These are phyloP conservation scores for Valencia hispanica DNA, from an alignment of 2,797 vertebrate species.

Conservation along the genomic window DNA sequence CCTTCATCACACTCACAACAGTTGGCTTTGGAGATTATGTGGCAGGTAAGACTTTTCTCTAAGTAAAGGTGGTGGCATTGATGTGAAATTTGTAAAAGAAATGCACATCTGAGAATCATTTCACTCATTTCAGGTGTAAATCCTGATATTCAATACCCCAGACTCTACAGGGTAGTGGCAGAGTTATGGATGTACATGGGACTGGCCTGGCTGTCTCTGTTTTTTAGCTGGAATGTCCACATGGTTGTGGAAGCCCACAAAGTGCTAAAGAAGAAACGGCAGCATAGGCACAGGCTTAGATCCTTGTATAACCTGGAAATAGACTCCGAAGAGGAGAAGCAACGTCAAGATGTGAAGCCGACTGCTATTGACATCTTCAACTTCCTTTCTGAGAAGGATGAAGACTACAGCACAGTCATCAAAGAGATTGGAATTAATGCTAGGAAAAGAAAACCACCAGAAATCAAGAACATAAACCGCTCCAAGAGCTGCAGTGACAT, in stretches of 20 bases:
- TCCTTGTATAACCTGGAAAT: constrained; percentile 75
- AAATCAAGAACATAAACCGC: constrained; percentile 64
- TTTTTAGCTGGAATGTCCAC: constrained; percentile 98
- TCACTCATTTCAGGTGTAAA: constrained; percentile 86
- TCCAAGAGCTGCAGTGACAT: constrained; percentile 79
- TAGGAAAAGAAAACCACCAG: constrained; percentile 45
- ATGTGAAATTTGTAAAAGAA: not conserved
- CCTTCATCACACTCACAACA: constrained; percentile 95
- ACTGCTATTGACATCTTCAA: constrained; percentile 90
- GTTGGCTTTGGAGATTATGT: constrained; percentile 98
- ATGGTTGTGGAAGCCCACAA: constrained; percentile 98
- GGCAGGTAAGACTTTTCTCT: constrained; percentile 81
- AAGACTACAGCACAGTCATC: constrained; percentile 94
- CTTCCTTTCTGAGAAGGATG: constrained; percentile 89
- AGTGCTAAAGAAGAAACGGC: constrained; percentile 92
- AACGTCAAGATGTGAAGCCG: constrained; percentile 46
- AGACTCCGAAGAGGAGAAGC: constrained; percentile 46
- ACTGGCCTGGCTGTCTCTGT: constrained; percentile 97
- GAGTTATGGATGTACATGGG: constrained; percentile 98
- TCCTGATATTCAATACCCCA: constrained; percentile 85
- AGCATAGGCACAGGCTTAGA: constrained; percentile 77
- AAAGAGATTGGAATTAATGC: constrained; percentile 85
- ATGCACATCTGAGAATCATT: not conserved
- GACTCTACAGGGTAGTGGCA: constrained; percentile 89
- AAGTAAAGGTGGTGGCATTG: not conserved